Base-by-base conservation (phyloP, 1,140 invertebrate species). In the Chymomyza costata region DNA sequence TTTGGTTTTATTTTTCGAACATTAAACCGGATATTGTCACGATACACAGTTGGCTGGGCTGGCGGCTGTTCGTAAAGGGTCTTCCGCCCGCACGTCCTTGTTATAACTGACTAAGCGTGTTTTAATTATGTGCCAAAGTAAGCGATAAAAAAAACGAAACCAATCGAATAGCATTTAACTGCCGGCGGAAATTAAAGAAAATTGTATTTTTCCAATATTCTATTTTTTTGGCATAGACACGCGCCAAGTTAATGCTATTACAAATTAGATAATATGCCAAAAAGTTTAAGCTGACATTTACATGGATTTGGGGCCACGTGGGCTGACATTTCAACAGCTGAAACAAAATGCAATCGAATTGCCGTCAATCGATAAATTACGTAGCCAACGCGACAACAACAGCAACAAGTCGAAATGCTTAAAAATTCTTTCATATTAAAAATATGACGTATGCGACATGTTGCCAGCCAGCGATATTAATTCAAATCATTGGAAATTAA, bases 401-500 rank as follows among this genome's bases (percentile, higher is more conserved):
- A n/a, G n/a, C n/a, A n/a, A n/a, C n/a, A n/a, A n/a, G n/a, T n/a
- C n/a, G n/a, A n/a, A n/a, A n/a, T n/a, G n/a, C n/a, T n/a, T n/a
- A n/a, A n/a, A n/a, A n/a, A n/a, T n/a, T n/a, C n/a, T 25, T 25
- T 3, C 21, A 8, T 25, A 25, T 8, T 25, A 25, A 25, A 25
- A 37, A 32, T 61, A 43, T 57, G 32, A 60, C 48, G 28, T 31
- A 50, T 60, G 21, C 51, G 55, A 60, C 50, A 62, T 34, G 43
- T 53, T 60, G 31, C 25, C 30, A 18, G 47, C n/a, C n/a, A 10
- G 13, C 28, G 40, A 35, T 32, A 48, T 74, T 65, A 57, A 51
- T 64, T 64, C 61, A 65, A 68, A 50, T 65, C 61, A 57, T 25
- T 39, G 47, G 53, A 54, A 56, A 67, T 67, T 50, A 47, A 57